Base-by-base conservation (phyloP, 2,113 vertebrate species). In the Grammomys surdaster region DNA sequence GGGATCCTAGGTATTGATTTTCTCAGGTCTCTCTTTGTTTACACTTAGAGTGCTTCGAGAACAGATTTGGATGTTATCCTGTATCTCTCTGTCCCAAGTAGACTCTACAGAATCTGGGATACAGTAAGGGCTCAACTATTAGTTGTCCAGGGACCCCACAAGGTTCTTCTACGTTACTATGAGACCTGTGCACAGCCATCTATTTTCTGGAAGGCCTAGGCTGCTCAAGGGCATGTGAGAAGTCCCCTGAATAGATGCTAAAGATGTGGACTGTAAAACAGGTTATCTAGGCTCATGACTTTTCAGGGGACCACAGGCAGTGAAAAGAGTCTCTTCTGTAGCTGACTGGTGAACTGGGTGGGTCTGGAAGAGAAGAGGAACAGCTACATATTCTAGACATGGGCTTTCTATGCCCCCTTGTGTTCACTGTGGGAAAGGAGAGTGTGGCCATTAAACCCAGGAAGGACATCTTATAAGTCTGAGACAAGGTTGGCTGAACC, bases 331-430 rank as follows among this genome's bases (percentile, higher is more conserved):
- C 0, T 4, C 13, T 0, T 40, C 16, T 1, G 63, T 69, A 9
- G 85, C 26, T 2, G 69, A 43, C 76, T 36, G 72, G 17, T n/a
- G 58, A 82, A 43, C 17, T 26, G 22, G 48, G 26, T 31, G 31
- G 51, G 28, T 24, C 56, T 22, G 75, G 11, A 89, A 78, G 54
- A 48, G 90, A 69, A 46, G 69, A 63, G 19, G 28, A 33, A 40
- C 40, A 3, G 31, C 19, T 9, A 51, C 81, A 4, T 82, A 6
- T 17, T 14, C 7, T 2, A 6, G 13, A 58, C 10, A 33, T 4
- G 60, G 91, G 77, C 6, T 9, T 31, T 48, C 51, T 87, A 88
- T 89, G 96, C 93, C 95, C 95, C 51, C 87, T 95, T 43, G 70
- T 0, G 88, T 65, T 77, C 92, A 73, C 24, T 19, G 14, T 85